Evolutionary conservation across 2,888 invertebrate species (phyloP), one percentile per base, ranked within the genome.

Genomic region (Dicroscelio sp.): DNA sequence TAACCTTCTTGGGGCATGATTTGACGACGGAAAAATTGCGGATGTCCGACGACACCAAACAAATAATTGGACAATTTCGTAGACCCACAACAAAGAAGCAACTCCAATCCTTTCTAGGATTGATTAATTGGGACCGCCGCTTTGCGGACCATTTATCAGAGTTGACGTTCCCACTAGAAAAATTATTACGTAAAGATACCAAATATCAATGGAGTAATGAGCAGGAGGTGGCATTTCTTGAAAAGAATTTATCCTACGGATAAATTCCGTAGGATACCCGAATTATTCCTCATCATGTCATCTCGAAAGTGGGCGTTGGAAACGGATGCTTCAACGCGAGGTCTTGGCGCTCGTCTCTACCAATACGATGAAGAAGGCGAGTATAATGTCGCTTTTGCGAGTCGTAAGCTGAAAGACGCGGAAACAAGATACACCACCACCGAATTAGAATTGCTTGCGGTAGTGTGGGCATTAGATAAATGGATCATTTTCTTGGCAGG

Each of bases 361-460:
- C 71, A 71, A 17, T 71, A 48, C 20, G 71, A 71, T 48, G n/a
- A 12, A 27, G 30, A 25, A 1, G 71, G 43, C n/a, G 71, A 71
- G 30, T 71, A 71, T 20, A 71, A 71, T 33, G 48, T 75, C n/a
- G 75, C 33, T 8, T 75, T 33, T 23, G 52, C 75, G n/a, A 75
- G 55, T 31, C 31, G 75, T 23, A 75, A 75, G 33, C 31, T 75
- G 10, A 30, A 55, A 23, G 55, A 14, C 3, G 52, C 55, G 10
- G 55, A 75, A 33, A 75, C 31, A 6, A 27, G 55, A n/a, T 75
- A 75, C 31, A 55, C 75, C 3, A 75, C 75, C 33, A 75, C 75
- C 4, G 75, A 75, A n/a, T 17, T 48, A n/a, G 55, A 75, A 23
- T 33, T 75, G 12, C 17, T 75, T 6, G 31, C 75, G 30, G 55